Percentiles rank a stretch among this genome's conserved stretches.
Conservation (phyloP, 2,113 vertebrate species). For the Corythoichthys haematopterus region DNA sequence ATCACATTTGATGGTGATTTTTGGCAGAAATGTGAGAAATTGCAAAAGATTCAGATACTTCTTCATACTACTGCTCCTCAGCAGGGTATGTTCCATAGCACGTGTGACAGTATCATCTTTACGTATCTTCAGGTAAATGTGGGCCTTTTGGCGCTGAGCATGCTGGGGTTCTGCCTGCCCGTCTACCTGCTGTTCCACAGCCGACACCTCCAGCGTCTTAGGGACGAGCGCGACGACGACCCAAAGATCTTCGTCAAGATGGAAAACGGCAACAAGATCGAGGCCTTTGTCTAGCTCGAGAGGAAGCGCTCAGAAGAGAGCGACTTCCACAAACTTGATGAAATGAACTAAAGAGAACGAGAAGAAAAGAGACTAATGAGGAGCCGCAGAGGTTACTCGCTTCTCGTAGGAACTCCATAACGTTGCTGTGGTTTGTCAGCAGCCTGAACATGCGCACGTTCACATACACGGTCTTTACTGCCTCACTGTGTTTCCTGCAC, state of each 20-base stretch:
- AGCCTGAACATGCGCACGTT: slow-evolving; percentile 16
- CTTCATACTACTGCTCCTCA: neutral
- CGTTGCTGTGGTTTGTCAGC: neutral
- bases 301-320: slow-evolving; percentile 3
- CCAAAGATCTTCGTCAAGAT: slow-evolving; percentile 88
- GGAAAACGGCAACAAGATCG: slow-evolving; percentile 75
- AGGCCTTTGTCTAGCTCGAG: slow-evolving; percentile 81
- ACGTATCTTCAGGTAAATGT: slow-evolving; percentile 82
- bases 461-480: slow-evolving; percentile 13
- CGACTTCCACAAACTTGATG: neutral
- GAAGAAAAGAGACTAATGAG: neutral
- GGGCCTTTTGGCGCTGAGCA: slow-evolving; percentile 82
- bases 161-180: slow-evolving; percentile 94
- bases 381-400: neutral
- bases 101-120: neutral
- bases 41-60: no score
- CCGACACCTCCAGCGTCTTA: slow-evolving; percentile 76
- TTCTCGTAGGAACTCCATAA: slow-evolving; percentile 8
- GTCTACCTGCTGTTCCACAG: slow-evolving; percentile 87
- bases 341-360: neutral
- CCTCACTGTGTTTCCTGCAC: slow-evolving; percentile 15
- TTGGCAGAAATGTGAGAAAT: no score
- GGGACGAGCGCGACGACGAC: slow-evolving; percentile 78
- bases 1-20: no score
- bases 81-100: neutral